These are phyloP conservation scores for Numenius phaeopus DNA, from an alignment of 2,797 vertebrate species.

Conservation along the genomic window DNA sequence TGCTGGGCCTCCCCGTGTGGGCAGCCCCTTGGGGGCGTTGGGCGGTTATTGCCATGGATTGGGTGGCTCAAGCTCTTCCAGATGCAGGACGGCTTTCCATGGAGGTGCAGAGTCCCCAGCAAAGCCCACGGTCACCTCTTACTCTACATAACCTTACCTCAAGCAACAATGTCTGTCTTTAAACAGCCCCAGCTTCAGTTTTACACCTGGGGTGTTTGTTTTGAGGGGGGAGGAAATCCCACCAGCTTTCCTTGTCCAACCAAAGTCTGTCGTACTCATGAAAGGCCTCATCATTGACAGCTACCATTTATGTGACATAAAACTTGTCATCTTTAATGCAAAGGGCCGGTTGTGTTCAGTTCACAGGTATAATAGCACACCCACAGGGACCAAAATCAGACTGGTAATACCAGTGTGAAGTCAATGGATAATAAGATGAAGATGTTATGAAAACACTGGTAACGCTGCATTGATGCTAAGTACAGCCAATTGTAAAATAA, in stretches of 20 bases:
- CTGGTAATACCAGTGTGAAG: accelerated
- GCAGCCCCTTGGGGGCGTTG: accelerated
- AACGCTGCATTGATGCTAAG: neutral
- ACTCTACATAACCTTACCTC: accelerated
- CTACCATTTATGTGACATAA: too few species aligned
- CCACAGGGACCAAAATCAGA: too few species aligned
- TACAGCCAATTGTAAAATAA: neutral
- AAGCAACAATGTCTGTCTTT: accelerated
- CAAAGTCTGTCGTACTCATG: neutral
- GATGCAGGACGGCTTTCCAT: neutral
- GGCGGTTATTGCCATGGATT: accelerated
- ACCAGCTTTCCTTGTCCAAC: neutral
- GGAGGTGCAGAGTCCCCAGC: neutral
- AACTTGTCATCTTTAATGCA: neutral
- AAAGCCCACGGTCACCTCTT: neutral
- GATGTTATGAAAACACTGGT: neutral
- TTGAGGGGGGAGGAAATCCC: neutral
- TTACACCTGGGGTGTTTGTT: too few species aligned
- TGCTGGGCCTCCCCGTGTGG: neutral
- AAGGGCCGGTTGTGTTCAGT: neutral
- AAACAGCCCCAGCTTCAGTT: neutral
- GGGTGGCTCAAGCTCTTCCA: neutral
- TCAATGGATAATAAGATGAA: neutral
- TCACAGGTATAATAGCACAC: accelerated
- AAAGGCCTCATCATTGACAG: too few species aligned